phyloP scores from a whole-genome alignment of 92 coral and sea anemone species.

The Epizoanthus illoricatus region DNA sequence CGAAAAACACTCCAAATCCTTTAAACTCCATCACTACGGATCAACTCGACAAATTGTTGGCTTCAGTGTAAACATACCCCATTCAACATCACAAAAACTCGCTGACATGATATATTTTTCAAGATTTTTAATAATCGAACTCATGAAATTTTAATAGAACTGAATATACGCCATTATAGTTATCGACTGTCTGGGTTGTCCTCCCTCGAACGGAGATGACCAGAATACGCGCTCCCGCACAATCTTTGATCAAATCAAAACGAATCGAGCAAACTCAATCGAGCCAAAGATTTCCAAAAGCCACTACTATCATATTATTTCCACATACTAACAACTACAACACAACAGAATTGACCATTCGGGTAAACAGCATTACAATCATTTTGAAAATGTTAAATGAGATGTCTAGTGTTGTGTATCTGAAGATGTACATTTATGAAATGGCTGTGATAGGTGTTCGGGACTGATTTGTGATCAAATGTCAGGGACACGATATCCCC shows the following conservation, averaged over 20 bases:
- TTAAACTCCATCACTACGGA: conserved; percentile 24
- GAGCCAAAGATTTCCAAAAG: conserved; percentile 9
- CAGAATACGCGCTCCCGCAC: background rate
- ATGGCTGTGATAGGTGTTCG: conserved; percentile 10
- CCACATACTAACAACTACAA: conserved; percentile 23
- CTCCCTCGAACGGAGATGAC: too few relatives aligned
- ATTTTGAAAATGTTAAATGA: conserved; percentile 59
- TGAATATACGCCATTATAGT: conserved; percentile 55
- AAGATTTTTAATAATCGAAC: conserved; percentile 77
- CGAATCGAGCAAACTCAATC: conserved; percentile 12
- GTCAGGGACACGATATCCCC: conserved; percentile 28
- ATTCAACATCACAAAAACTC: conserved; percentile 54
- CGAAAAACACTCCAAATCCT: conserved; percentile 27
- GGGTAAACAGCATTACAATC: conserved; percentile 67
- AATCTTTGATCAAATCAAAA: conserved; percentile 31
- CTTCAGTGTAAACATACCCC: conserved; percentile 62
- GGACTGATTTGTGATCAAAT: conserved; percentile 31
- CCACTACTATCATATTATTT: conserved; percentile 20
- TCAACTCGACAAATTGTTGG: conserved; percentile 31
- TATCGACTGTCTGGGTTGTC: conserved; percentile 26
- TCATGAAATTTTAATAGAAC: conserved; percentile 83
- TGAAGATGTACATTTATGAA: conserved; percentile 39
- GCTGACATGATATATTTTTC: conserved; percentile 74
- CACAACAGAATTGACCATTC: conserved; percentile 48
- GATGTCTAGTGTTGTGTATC: conserved; percentile 38